Base-by-base conservation (phyloP, 2,113 vertebrate species). In the Helogale parvula region DNA sequence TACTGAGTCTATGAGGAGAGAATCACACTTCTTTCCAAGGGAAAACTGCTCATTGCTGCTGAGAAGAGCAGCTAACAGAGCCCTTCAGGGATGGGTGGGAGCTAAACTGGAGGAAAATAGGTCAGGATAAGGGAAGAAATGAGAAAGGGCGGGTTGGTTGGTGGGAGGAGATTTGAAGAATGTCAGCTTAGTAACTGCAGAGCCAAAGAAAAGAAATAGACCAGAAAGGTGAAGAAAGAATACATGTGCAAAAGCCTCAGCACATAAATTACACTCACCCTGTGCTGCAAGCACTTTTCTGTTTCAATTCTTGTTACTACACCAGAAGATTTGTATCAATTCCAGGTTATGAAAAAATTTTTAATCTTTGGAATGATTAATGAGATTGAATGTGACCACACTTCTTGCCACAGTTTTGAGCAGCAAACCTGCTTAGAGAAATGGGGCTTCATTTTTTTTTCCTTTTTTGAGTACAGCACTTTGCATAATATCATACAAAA, bases 81-180 rank as follows among this genome's bases (percentile, higher is more conserved):
- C 71, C 63, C 90, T 96, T 90, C 60, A 88, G 6, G 94, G 88
- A 47, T 80, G 63, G 29, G n/a, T 45, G 88, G 83, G 71, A 95
- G 63, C 23, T 93, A 82, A 92, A 97, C 85, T 79, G 60, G 68
- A 93, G 54, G 83, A 88, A 96, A 96, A 96, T 94, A 97, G 87
- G 81, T 88, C 71, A 95, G 90, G n/a, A 41, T 47, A 85, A 95
- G 60, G 12, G 52, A 82, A 95, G 66, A 90, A 65, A 93, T 74
- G 47, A 90, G 41, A 93, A 95, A 80, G 38, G 84, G 92, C 92
- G 76, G 72, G 19, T 35, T 33, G 17, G 0, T 10, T 93, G 38
- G n/a, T 88, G 52, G 45, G 57, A 79, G 27, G 52, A 74, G 13
- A 92, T 79, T 54, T 90, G 33, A 50, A n/a, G 74, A 89, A 27